Conservation (phyloP, 2,113 vertebrate species). For the Mormyrus lacerda region DNA sequence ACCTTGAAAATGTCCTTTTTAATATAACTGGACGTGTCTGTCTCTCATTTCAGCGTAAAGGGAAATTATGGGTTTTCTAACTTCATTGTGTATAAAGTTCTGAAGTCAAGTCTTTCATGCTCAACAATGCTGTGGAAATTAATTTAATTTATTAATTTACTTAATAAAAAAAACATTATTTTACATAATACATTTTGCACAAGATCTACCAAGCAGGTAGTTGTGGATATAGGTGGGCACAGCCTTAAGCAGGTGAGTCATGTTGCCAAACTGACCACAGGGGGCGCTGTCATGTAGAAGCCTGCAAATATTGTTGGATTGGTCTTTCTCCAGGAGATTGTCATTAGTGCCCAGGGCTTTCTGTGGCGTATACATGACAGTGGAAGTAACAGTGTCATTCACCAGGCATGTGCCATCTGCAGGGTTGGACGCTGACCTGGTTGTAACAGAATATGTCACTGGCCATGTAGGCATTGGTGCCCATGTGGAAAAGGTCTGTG, state of each 20-base stretch:
- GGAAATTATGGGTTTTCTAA: too few relatives aligned
- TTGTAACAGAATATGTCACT: constrained; percentile 70
- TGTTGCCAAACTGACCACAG: constrained; percentile 88
- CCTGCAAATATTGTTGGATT: constrained; percentile 75
- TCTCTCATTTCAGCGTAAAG: too few relatives aligned
- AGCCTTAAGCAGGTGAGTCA: constrained; percentile 91
- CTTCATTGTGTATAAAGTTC: too few relatives aligned
- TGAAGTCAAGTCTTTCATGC: background rate
- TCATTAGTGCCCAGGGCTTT: constrained; percentile 81
- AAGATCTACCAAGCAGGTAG: constrained; percentile 75
- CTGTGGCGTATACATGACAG: constrained; percentile 46
- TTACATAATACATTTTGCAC: constrained; percentile 70
- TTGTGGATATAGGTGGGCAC: constrained; percentile 78
- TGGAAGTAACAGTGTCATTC: background rate
- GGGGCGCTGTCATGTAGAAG: constrained; percentile 91
- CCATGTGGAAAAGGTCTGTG: constrained; percentile 64
- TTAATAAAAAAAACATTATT: background rate
- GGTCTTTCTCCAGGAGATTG: constrained; percentile 74
- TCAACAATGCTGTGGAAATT: background rate
- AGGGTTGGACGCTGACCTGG: constrained; percentile 53
- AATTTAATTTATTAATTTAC: background rate
- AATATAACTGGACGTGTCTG: too few relatives aligned
- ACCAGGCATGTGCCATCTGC: too few relatives aligned
- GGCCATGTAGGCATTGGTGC: constrained; percentile 66
- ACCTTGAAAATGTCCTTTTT: too few relatives aligned